These are phyloP conservation scores for Lochmaea crataegi DNA, from an alignment of 2,888 invertebrate species.

Conservation along the genomic window DNA sequence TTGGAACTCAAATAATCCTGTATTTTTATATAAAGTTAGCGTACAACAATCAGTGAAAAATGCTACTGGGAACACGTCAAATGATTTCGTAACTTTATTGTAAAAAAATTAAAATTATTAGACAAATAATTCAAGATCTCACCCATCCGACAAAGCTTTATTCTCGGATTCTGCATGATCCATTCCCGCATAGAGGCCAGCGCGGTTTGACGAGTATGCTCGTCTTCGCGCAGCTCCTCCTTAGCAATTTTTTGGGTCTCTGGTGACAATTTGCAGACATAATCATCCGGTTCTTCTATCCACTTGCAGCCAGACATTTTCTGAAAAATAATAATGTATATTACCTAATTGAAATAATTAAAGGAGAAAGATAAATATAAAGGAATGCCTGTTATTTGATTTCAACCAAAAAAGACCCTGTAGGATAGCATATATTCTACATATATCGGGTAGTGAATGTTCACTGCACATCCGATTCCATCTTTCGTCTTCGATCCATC, in stretches of 20 bases:
- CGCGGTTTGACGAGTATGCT: slow-evolving; percentile 73
- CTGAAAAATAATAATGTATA: slow-evolving; percentile 12
- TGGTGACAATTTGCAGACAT: slow-evolving; percentile 71
- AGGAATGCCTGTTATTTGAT: too few relatives aligned
- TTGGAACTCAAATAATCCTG: too few relatives aligned
- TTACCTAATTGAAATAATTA: background rate
- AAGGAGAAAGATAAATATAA: background rate
- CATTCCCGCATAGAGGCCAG: slow-evolving; percentile 76
- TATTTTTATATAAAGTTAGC: too few relatives aligned
- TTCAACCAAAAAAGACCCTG: too few relatives aligned
- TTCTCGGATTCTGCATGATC: slow-evolving; percentile 78
- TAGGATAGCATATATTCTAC: too few relatives aligned
- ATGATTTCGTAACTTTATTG: too few relatives aligned
- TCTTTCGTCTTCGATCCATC: too few relatives aligned
- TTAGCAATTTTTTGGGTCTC: slow-evolving; percentile 75
- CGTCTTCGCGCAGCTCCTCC: slow-evolving; percentile 77
- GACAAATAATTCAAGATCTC: slow-evolving; percentile 48
- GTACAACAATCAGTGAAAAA: too few relatives aligned
- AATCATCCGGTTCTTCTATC: slow-evolving; percentile 74
- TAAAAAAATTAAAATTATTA: background rate
- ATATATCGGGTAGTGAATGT: too few relatives aligned
- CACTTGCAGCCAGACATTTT: slow-evolving; percentile 57
- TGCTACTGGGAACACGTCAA: too few relatives aligned
- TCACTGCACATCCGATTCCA: too few relatives aligned
- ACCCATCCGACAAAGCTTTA: slow-evolving; percentile 77